These are phyloP conservation scores for Pararge aegeria DNA, from an alignment of 1,140 invertebrate genomes.

Conservation along the genomic window DNA sequence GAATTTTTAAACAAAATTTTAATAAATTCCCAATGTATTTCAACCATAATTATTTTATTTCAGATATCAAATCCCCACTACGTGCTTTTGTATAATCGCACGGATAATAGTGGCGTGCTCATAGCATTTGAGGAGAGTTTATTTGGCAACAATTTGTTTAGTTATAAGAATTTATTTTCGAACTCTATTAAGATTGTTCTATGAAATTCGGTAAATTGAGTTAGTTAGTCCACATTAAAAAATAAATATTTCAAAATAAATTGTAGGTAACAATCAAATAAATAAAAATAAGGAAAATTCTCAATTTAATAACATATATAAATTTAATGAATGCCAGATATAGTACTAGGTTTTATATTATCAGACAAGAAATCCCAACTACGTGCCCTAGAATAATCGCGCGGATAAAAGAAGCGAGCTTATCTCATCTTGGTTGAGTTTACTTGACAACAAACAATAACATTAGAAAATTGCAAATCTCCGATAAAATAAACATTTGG, in stretches of 20 bases:
- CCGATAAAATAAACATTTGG: no score
- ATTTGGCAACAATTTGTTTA: neutral
- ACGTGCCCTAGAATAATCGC: conserved; percentile 70
- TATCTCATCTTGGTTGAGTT: conserved; percentile 42
- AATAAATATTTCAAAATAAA: no score
- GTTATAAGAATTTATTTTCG: neutral
- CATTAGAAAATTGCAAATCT: neutral
- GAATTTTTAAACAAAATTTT: no score
- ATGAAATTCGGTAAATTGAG: no score
- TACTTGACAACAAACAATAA: conserved; percentile 34
- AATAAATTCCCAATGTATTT: no score
- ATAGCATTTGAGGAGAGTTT: conserved; percentile 39
- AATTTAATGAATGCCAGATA: neutral
- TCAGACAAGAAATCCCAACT: conserved; percentile 59
- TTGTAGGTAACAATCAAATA: no score
- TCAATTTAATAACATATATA: no score
- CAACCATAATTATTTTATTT: conserved; percentile 39
- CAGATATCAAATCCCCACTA: conserved; percentile 60
- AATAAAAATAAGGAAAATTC: no score
- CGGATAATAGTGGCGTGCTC: conserved; percentile 64
- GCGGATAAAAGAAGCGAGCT: conserved; percentile 64
- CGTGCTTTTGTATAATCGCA: conserved; percentile 68
- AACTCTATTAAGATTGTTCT: no score
- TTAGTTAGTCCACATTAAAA: no score
- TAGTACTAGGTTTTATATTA: neutral